Percentiles rank a stretch among this genome's conserved stretches.
phyloP scores from a whole-genome alignment of 2,113 vertebrate genomes.

The Corythaeola cristata region DNA sequence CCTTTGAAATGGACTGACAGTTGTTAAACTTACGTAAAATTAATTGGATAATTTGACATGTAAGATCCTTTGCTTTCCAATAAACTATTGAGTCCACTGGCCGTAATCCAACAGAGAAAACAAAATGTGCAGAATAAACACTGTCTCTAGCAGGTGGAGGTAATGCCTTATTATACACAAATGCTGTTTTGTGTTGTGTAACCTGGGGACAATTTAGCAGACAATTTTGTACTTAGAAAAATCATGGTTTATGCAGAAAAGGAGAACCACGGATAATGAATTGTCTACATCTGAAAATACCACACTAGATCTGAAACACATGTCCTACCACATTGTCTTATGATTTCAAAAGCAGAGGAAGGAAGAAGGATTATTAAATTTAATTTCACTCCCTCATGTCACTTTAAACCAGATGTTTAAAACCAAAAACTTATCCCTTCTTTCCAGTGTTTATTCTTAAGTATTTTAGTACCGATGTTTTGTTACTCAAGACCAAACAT shows the following conservation, averaged over 20 bases:
- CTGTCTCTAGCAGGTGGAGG: slow-evolving; percentile 44
- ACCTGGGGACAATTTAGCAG: slow-evolving; percentile 61
- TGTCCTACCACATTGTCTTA: slow-evolving; percentile 48
- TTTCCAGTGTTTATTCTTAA: slow-evolving; percentile 40
- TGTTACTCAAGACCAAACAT: neutral
- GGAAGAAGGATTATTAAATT: slow-evolving; percentile 71
- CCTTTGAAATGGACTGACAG: neutral
- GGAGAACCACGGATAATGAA: slow-evolving; percentile 64
- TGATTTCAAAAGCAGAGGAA: slow-evolving; percentile 66
- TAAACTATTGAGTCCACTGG: slow-evolving; percentile 12
- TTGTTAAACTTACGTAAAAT: slow-evolving; percentile 1
- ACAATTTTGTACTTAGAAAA: slow-evolving; percentile 43
- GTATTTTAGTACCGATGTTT: slow-evolving; percentile 19
- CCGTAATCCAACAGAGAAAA: neutral
- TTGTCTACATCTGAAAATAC: slow-evolving; percentile 70
- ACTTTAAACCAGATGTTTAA: slow-evolving; percentile 72
- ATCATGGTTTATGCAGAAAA: slow-evolving; percentile 58
- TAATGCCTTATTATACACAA: slow-evolving; percentile 47
- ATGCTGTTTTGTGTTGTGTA: slow-evolving; percentile 41
- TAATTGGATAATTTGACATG: slow-evolving; percentile 33
- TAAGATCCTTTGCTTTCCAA: slow-evolving; percentile 28
- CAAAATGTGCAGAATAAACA: slow-evolving; percentile 45
- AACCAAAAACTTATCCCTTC: slow-evolving; percentile 29
- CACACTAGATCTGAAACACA: slow-evolving; percentile 67
- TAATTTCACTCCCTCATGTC: slow-evolving; percentile 53